Percentiles rank a stretch among this genome's conserved stretches.
These are phyloP conservation scores for Papilio elwesi DNA, from an alignment of 2,888 invertebrate species.

Conservation along the genomic window DNA sequence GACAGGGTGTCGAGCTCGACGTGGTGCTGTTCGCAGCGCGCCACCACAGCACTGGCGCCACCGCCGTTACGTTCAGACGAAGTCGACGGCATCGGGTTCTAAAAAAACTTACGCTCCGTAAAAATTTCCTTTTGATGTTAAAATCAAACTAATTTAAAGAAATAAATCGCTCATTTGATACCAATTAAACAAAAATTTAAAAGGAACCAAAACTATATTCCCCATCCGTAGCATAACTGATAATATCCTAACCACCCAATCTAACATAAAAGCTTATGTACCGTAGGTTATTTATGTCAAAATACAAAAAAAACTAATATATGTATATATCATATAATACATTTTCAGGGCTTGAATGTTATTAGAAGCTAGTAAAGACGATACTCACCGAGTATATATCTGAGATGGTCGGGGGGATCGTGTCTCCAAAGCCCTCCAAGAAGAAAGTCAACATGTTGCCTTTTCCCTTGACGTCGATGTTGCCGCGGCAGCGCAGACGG, in stretches of 20 bases:
- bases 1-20: slow-evolving; percentile 67
- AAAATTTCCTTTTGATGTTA: not conserved
- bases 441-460: slow-evolving; percentile 97
- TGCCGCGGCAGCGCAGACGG: slow-evolving; percentile 92
- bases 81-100: slow-evolving; percentile 75
- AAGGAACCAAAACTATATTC: too few relatives aligned
- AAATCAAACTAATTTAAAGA: not conserved
- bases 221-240: too few relatives aligned
- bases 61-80: slow-evolving; percentile 52
- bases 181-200: too few relatives aligned
- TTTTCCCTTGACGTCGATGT: slow-evolving; percentile 96
- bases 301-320: not conserved
- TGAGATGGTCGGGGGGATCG: slow-evolving; percentile 45
- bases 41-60: slow-evolving; percentile 33
- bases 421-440: slow-evolving; percentile 82
- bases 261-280: too few relatives aligned
- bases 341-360: too few relatives aligned
- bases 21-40: slow-evolving; percentile 32
- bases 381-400: slow-evolving; percentile 67
- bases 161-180: too few relatives aligned
- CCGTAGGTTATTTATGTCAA: too few relatives aligned
- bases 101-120: slow-evolving; percentile 28
- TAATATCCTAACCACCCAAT: too few relatives aligned
- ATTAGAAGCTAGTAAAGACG: not conserved
- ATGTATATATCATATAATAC: not conserved